These are phyloP conservation scores for Kobus ellipsiprymnus DNA, from an alignment of 2,113 vertebrate genomes.

Conservation along the genomic window DNA sequence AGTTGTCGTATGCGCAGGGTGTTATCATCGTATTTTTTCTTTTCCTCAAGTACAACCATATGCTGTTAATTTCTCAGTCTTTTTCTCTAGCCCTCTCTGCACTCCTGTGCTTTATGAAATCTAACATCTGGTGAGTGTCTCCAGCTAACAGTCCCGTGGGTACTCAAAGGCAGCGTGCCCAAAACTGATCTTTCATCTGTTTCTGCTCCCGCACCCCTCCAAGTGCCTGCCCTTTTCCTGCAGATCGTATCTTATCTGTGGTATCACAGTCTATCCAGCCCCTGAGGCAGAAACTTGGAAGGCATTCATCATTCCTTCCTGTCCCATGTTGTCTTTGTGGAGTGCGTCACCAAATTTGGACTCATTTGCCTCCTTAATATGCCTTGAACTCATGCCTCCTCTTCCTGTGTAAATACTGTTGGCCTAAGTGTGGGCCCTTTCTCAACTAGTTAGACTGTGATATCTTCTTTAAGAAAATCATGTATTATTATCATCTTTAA, in stretches of 20 bases:
- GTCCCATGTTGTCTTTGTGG: background rate
- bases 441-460: background rate
- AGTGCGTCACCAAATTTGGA: background rate
- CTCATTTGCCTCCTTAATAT: background rate
- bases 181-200: background rate
- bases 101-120: background rate
- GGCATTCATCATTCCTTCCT: background rate
- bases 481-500: background rate
- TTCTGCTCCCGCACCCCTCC: background rate
- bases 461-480: background rate
- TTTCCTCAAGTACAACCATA: slow-evolving; percentile 20
- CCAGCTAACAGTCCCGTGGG: background rate
- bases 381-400: background rate
- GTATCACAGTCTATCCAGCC: background rate
- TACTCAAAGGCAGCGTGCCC: background rate
- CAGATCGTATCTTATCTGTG: background rate
- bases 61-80: background rate
- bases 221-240: background rate
- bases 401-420: background rate
- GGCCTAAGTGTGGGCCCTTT: background rate
- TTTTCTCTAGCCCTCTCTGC: background rate
- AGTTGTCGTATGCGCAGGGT: background rate
- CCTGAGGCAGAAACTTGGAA: background rate
- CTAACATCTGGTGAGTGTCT: background rate
- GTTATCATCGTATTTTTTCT: background rate